Evolutionary conservation across 2,888 invertebrate species (phyloP).

Genomic region (Tiliacea citrago): DNA sequence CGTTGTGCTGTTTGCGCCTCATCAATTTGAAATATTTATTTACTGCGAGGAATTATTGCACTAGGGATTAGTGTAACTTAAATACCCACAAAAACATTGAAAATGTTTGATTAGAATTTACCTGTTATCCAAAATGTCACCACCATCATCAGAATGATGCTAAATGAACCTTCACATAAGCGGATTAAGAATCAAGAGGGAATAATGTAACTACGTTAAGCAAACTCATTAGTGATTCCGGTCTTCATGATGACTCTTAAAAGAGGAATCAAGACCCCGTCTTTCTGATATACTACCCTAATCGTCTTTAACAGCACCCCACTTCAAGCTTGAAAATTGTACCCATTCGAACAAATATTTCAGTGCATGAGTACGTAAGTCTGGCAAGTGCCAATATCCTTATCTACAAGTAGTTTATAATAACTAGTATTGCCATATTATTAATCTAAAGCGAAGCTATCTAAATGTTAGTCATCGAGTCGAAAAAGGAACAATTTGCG

Average conservation of each 20-base stretch:
- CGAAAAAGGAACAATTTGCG: conserved; percentile 71
- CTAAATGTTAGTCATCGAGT: conserved; percentile 72
- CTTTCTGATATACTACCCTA: background rate
- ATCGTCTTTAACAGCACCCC: background rate
- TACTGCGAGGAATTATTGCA: background rate
- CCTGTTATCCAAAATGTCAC: too few relatives aligned
- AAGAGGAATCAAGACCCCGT: background rate
- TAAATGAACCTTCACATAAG: background rate
- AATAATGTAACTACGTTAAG: background rate
- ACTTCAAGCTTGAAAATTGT: background rate
- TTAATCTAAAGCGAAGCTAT: conserved; percentile 56
- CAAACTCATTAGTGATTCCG: conserved; percentile 13
- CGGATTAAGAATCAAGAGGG: background rate
- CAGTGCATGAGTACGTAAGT: background rate
- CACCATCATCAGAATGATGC: background rate
- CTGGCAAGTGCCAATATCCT: conserved; percentile 18
- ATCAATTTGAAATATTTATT: background rate
- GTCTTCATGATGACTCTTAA: background rate
- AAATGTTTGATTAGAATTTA: background rate
- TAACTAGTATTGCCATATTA: conserved; percentile 44
- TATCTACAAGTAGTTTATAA: conserved; percentile 33
- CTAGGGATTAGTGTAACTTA: background rate
- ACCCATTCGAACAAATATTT: conserved; percentile 12
- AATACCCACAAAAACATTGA: background rate
- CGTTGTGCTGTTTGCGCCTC: background rate